Percentiles rank a stretch among this genome's conserved stretches.
Evolutionary conservation across 2,888 invertebrate genomes (phyloP).

Genomic region (Caenorhabditis sp.): DNA sequence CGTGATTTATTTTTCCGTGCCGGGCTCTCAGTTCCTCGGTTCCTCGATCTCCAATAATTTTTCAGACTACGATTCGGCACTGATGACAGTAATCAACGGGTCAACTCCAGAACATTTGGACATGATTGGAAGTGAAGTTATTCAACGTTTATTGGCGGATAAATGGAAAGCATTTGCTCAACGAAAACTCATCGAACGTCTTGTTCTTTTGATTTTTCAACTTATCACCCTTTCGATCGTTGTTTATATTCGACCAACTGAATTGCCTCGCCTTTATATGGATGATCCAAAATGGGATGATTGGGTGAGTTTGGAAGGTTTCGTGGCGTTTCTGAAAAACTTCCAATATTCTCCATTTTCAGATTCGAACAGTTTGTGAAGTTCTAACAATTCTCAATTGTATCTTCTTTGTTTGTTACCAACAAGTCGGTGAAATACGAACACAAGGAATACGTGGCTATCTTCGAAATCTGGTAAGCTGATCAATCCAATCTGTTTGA

Average conservation of each 20-base stretch:
- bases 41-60: no score
- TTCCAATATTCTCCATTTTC: slow-evolving; percentile 13
- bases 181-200: slow-evolving; percentile 90
- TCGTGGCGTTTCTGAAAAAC: no score
- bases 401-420: slow-evolving; percentile 85
- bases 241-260: slow-evolving; percentile 86
- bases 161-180: slow-evolving; percentile 99
- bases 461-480: slow-evolving; percentile 85
- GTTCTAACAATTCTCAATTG: slow-evolving; percentile 85
- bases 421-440: slow-evolving; percentile 91
- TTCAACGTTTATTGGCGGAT: slow-evolving; percentile 92
- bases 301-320: slow-evolving; percentile 67
- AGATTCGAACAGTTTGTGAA: slow-evolving; percentile 81
- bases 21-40: no score
- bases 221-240: slow-evolving; percentile 86
- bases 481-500: no score
- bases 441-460: slow-evolving; percentile 91
- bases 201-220: slow-evolving; percentile 86
- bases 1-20: no score
- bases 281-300: slow-evolving; percentile 58
- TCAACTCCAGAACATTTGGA: slow-evolving; percentile 96
- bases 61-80: slow-evolving; percentile 95
- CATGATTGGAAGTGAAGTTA: slow-evolving; percentile 97
- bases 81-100: slow-evolving; percentile 95
- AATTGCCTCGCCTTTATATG: slow-evolving; percentile 75